These are phyloP conservation scores for Platycheirus rosarum DNA, from an alignment of 2,888 invertebrate species.

Conservation along the genomic window DNA sequence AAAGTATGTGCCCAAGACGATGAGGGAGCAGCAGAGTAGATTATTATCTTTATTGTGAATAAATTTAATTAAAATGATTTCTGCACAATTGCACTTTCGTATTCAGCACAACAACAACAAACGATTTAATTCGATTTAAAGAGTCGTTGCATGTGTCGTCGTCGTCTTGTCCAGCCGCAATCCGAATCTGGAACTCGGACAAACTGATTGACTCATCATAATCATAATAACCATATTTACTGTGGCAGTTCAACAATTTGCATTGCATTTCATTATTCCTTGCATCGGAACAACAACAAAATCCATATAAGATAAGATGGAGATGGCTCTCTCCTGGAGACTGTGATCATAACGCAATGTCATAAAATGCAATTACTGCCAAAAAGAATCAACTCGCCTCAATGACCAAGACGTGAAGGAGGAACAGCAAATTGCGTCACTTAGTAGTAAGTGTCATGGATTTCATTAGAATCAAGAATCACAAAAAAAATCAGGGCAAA, in stretches of 20 bases:
- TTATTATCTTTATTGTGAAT: conserved; percentile 39
- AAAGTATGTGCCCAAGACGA: conserved; percentile 7
- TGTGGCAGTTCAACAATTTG: not conserved
- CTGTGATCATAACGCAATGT: conserved; percentile 43
- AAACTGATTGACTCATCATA: conserved; percentile 17
- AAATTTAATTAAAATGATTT: conserved; percentile 57
- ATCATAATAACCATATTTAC: conserved; percentile 20
- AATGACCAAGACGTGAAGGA: too few species aligned
- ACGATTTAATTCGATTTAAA: conserved; percentile 37
- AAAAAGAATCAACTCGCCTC: too few species aligned
- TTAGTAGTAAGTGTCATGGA: conserved; percentile 22
- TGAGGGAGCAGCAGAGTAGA: conserved; percentile 9
- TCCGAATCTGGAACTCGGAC: not conserved
- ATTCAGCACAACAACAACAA: conserved; percentile 21
- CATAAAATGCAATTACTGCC: conserved; percentile 25
- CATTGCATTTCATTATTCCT: not conserved
- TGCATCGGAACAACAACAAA: conserved; percentile 14
- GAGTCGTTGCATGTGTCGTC: conserved; percentile 6
- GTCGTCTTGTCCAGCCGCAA: not conserved
- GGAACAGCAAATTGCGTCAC: conserved; percentile 22
- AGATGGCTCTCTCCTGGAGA: conserved; percentile 1
- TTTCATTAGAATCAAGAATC: not conserved
- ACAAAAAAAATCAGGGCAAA: conserved; percentile 1
- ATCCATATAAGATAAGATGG: not conserved
- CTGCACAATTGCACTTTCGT: conserved; percentile 34